Evolutionary conservation across 2,888 invertebrate species (phyloP).

Genomic region (Anthophora plumipes): DNA sequence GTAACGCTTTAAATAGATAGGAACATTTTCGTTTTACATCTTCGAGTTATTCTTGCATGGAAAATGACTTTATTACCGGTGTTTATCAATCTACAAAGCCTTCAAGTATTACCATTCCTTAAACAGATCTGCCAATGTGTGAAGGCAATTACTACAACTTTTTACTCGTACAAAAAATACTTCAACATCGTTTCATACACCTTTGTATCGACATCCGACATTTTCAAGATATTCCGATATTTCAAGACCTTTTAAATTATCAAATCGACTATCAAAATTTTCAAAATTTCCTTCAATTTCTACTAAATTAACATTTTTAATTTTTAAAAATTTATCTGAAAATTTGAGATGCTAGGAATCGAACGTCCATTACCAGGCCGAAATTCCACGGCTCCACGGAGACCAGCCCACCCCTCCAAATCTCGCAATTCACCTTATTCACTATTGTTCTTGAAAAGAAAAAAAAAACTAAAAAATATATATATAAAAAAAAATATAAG

Average conservation of each 20-base stretch:
- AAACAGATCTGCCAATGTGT: not conserved
- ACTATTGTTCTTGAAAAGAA: constrained; percentile 28
- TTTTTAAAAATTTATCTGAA: no score
- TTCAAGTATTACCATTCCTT: not conserved
- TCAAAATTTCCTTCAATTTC: not conserved
- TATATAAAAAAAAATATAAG: not conserved
- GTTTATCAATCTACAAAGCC: no score
- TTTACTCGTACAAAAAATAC: constrained; percentile 5
- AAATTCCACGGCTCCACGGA: constrained; percentile 13
- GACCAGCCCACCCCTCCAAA: constrained; percentile 17
- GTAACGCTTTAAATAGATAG: no score
- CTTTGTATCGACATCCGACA: not conserved
- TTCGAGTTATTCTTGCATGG: not conserved
- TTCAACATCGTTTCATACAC: no score
- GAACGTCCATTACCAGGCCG: constrained; percentile 9
- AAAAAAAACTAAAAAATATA: not conserved
- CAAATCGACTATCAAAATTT: not conserved
- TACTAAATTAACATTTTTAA: no score
- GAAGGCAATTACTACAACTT: constrained; percentile 2
- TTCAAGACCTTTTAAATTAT: not conserved
- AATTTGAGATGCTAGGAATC: no score
- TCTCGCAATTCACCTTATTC: constrained; percentile 60
- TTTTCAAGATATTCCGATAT: not conserved
- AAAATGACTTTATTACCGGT: not conserved
- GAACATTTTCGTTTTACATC: not conserved